Base-by-base conservation (phyloP, 2,888 invertebrate genomes). In the Ophion ventricosus region DNA sequence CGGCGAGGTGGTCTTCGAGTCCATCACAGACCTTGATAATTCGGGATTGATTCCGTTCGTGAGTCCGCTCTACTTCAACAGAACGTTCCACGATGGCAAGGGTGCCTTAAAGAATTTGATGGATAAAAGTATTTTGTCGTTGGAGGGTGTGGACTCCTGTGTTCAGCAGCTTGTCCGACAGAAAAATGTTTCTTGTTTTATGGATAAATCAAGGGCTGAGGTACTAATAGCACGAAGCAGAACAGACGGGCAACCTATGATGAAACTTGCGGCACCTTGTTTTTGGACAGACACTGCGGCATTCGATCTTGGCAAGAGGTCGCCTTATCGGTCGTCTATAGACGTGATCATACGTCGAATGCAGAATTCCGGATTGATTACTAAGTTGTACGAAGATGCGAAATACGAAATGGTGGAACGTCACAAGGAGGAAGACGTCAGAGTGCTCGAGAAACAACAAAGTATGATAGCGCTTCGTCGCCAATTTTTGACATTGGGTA, bases 11-110 rank as follows among this genome's bases (percentile, higher is more conserved):
- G 69, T 78, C 8, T 82, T 85, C 17, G 1, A 54, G 1, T 78
- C 54, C 17, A 77, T 85, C 29, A 29, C 80, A 0, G 86, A 87
- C 20, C 77, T 88, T 1, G 85, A 80, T 11, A 23, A 85, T 1
- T 83, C 87, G 5, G 78, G 76, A 8, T 29, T 88, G 10, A 81
- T 63, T 11, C 85, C 85, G 4, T 17, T 87, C 2, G 76, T 87
- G 0, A 23, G 25, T 11, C n/a, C 14, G 11, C 3, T 26, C 3
- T 3, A 72, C 0, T 81, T 64, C 57, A 56, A 81, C 17, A 69
- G 40, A 66, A 84, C 82, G 4, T 86, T 87, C 56, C 11, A 17
- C 23, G 7, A 23, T 20, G 69, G 25, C 25, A 35, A 76, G 20
- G 70, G 49, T 10, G 11, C 61, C 0, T 69, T 84, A n/a, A 26